These are phyloP conservation scores for Cephalopterus ornatus DNA, from an alignment of 2,113 vertebrate genomes.

Conservation along the genomic window DNA sequence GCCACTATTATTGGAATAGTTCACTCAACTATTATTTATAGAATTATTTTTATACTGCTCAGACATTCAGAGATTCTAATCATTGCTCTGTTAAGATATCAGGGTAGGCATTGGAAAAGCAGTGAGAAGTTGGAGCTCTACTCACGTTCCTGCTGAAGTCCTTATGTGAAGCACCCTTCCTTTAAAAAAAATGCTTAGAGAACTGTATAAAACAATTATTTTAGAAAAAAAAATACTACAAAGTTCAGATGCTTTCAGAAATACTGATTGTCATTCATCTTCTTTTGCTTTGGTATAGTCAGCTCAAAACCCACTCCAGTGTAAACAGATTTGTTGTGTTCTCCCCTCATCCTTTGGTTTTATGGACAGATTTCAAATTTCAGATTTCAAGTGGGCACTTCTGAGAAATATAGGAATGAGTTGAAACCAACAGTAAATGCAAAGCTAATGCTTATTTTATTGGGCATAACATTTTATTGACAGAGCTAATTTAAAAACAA, in stretches of 20 bases:
- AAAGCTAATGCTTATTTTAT: neutral
- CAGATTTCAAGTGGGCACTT: neutral
- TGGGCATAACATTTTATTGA: neutral
- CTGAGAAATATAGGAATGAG: neutral
- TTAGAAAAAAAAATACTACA: accelerated
- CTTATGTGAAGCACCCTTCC: neutral
- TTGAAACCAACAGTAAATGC: neutral
- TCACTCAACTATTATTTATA: neutral
- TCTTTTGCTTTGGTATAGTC: neutral
- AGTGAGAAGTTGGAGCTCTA: neutral
- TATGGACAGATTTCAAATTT: neutral
- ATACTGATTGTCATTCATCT: neutral
- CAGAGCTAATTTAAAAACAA: neutral
- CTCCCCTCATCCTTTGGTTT: neutral
- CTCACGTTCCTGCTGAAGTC: neutral
- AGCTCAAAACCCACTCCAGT: neutral
- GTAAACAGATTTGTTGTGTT: neutral
- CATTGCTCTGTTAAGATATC: neutral
- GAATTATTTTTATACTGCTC: neutral
- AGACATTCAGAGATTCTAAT: neutral
- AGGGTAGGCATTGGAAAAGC: neutral
- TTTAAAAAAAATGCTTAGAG: neutral
- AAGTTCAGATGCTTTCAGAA: neutral
- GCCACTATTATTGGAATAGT: neutral
- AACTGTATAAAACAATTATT: neutral